Conservation (phyloP, 2,888 invertebrate species). For the Agriopis leucophaearia region DNA sequence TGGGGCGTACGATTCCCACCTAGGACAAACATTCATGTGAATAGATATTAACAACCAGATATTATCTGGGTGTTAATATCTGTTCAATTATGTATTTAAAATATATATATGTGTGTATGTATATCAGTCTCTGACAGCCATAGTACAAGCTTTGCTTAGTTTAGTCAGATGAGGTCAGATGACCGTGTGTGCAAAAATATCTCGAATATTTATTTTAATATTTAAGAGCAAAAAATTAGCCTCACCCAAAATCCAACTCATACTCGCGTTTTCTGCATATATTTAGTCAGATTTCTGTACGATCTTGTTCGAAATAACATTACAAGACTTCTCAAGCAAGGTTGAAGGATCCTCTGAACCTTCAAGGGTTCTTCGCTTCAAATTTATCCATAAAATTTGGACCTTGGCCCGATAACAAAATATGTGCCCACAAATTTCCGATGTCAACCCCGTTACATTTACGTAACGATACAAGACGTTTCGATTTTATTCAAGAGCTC, state of each 20-base stretch:
- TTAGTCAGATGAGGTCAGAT: too few species aligned
- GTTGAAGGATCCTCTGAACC: constrained; percentile 46
- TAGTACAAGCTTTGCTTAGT: too few species aligned
- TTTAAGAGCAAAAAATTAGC: too few species aligned
- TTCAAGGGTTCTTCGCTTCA: constrained; percentile 50
- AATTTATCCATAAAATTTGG: constrained; percentile 56
- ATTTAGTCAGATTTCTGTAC: constrained; percentile 43
- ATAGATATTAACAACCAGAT: too few species aligned
- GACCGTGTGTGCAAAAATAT: too few species aligned
- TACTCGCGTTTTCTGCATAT: constrained; percentile 20
- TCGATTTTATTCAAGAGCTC: background rate
- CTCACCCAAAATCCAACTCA: background rate
- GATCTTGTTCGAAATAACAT: constrained; percentile 52
- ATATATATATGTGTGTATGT: too few species aligned
- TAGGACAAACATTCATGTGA: too few species aligned
- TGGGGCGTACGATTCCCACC: too few species aligned
- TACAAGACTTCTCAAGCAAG: constrained; percentile 44
- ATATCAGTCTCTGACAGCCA: too few species aligned
- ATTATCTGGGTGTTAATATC: too few species aligned
- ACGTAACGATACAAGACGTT: background rate
- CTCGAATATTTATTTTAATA: too few species aligned
- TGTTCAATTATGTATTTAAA: too few species aligned
- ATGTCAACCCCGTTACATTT: background rate
- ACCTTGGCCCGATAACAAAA: constrained; percentile 40
- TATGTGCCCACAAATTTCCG: constrained; percentile 28